Evolutionary conservation across 2,888 invertebrate species (phyloP).

Genomic region (Pterostichus niger): DNA sequence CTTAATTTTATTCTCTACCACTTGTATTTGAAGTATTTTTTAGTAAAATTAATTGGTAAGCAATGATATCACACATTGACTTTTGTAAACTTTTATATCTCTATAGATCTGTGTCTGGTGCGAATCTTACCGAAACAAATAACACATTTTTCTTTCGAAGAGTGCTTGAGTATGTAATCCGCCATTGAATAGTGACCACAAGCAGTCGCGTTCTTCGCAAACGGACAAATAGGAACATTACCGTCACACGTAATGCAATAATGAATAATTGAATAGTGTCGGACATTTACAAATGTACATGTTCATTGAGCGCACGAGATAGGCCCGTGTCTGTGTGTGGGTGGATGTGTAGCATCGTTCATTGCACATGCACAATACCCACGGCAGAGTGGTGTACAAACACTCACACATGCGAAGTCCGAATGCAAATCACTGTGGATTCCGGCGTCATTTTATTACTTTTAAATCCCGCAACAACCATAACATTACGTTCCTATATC

Average conservation of each 20-base stretch:
- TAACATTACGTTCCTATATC: constrained; percentile 56
- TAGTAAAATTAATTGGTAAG: no score
- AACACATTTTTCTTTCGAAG: no score
- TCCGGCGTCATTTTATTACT: constrained; percentile 56
- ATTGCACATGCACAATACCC: constrained; percentile 9
- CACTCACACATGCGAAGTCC: constrained; percentile 3
- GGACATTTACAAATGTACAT: constrained; percentile 41
- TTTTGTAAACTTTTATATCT: no score
- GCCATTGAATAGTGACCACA: neutral
- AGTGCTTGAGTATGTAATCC: no score
- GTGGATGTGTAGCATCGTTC: neutral
- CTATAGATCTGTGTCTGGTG: no score
- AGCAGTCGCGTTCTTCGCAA: neutral
- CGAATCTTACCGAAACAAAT: no score
- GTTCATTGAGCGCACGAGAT: constrained; percentile 46
- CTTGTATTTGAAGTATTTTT: no score
- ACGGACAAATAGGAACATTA: constrained; percentile 34
- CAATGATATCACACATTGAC: no score
- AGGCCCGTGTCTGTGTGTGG: neutral
- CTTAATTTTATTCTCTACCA: no score
- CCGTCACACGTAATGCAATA: constrained; percentile 49
- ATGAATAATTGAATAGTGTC: constrained; percentile 49
- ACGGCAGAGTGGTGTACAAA: no score
- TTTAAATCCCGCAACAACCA: constrained; percentile 61
- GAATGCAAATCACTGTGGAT: constrained; percentile 60